Conservation (phyloP, 2,113 vertebrate species). For the Passer montanus region DNA sequence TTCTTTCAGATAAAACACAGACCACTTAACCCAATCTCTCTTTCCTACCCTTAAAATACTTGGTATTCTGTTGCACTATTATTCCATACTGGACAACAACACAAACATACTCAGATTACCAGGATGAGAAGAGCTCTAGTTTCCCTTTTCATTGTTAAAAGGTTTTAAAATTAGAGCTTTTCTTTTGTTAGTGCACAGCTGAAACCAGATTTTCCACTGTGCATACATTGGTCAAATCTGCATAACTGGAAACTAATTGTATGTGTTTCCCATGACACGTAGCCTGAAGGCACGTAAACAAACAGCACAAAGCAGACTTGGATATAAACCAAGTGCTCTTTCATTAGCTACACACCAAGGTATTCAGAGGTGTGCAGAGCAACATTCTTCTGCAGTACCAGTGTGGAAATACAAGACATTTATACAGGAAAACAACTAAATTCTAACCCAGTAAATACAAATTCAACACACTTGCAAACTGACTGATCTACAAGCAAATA, state of each 20-base stretch:
- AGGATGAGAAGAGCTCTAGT: not conserved
- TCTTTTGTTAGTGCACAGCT: not conserved
- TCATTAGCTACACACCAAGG: not conserved
- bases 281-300: not conserved
- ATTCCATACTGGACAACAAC: not conserved
- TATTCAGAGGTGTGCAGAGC: not conserved
- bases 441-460: not conserved
- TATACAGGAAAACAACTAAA: not conserved
- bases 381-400: not conserved
- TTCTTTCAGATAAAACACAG: not conserved
- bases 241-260: not conserved
- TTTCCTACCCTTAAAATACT: not conserved
- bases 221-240: not conserved
- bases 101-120: not conserved
- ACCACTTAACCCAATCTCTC: not conserved
- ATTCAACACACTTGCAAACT: not conserved
- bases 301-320: not conserved
- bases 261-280: not conserved
- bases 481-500: not conserved
- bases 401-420: not conserved
- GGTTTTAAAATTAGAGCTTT: not conserved
- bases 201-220: not conserved
- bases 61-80: not conserved
- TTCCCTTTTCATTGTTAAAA: not conserved
- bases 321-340: not conserved